phyloP scores from a whole-genome alignment of 2,113 vertebrate species.

The Nerophis lumbriciformis region DNA sequence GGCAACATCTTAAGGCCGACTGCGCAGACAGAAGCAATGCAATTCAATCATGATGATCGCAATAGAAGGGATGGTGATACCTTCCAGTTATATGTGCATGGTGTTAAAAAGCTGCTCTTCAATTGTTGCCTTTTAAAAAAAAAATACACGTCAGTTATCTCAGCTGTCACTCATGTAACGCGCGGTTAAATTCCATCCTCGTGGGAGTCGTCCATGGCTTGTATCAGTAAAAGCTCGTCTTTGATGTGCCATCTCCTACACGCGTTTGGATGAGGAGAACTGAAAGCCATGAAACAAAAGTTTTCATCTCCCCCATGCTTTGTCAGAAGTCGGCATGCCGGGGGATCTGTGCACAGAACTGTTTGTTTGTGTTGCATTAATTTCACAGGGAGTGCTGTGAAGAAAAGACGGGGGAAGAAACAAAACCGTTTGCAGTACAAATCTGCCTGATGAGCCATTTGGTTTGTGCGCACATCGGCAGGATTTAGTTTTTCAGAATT shows the following conservation, averaged over 20 bases:
- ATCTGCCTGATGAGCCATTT: conserved; percentile 11
- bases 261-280: conserved; percentile 26
- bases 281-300: conserved; percentile 53
- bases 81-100: conserved; percentile 28
- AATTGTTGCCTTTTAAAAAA: not conserved
- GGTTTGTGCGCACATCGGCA: conserved; percentile 11
- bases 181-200: conserved; percentile 30
- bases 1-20: conserved; percentile 26
- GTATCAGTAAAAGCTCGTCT: conserved; percentile 53
- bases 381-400: conserved; percentile 43
- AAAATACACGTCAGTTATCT: conserved; percentile 5
- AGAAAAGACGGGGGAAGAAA: conserved; percentile 2
- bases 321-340: conserved; percentile 45
- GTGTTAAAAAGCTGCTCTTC: conserved; percentile 10
- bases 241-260: conserved; percentile 58
- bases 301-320: conserved; percentile 51
- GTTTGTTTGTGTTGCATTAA: conserved; percentile 57
- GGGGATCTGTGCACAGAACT: conserved; percentile 42
- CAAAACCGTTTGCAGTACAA: conserved; percentile 31
- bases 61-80: conserved; percentile 25
- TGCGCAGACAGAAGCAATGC: conserved; percentile 46
- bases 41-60: conserved; percentile 46
- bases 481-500: conserved; percentile 6
- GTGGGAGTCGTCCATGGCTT: conserved; percentile 56
- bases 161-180: conserved; percentile 45